A percentile compares a stretch with the other conserved stretches of the same genome.
phyloP scores from a whole-genome alignment of 2,113 vertebrate species.

The Pelusios castaneus region DNA sequence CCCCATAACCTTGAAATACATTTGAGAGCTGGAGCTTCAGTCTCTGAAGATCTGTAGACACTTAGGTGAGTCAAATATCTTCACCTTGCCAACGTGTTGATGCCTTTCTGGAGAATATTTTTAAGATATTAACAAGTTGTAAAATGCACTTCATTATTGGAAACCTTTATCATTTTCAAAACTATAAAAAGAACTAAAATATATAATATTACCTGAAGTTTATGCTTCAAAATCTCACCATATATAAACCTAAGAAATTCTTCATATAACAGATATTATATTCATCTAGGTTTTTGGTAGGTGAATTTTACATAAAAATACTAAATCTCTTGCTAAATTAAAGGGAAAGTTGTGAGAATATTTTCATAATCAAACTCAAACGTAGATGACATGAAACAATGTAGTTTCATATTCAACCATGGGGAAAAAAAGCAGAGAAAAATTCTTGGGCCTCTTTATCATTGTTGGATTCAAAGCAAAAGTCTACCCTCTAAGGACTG shows the following conservation, averaged over 20 bases:
- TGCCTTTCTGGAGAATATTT: background rate
- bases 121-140: accelerated
- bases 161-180: background rate
- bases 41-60: background rate
- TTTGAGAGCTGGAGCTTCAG: background rate
- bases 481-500: background rate
- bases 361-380: background rate
- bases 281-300: background rate
- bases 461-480: background rate
- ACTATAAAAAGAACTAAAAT: background rate
- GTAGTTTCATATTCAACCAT: background rate
- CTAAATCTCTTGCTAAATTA: background rate
- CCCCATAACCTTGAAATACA: background rate
- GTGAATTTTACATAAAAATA: background rate
- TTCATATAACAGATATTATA: background rate
- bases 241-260: background rate
- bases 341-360: background rate
- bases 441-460: background rate
- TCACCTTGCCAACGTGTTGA: accelerated
- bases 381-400: background rate
- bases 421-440: background rate
- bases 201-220: background rate
- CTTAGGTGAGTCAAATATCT: background rate
- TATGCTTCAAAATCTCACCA: background rate
- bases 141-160: accelerated